These are phyloP conservation scores for Trissolcus japonicus DNA, from an alignment of 2,888 invertebrate species.

Conservation along the genomic window DNA sequence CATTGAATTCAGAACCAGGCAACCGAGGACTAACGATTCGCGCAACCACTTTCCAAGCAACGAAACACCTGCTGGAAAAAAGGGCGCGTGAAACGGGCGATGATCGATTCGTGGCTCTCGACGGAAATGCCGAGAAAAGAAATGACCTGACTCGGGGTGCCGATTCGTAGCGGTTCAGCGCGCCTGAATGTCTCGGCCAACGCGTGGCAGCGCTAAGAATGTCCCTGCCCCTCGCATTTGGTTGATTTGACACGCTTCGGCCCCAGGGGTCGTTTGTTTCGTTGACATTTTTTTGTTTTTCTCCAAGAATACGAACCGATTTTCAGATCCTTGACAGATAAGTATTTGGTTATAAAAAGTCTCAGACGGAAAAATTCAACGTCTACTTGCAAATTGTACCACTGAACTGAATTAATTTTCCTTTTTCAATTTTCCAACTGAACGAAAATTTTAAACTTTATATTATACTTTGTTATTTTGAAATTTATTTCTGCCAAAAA, in stretches of 20 bases:
- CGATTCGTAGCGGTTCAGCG: conserved; percentile 69
- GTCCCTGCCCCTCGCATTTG: conserved; percentile 47
- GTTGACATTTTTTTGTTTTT: conserved; percentile 45
- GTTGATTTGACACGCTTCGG: conserved; percentile 45
- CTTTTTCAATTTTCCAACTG: too few species aligned
- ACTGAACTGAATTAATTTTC: neutral
- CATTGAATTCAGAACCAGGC: conserved; percentile 5
- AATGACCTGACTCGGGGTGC: conserved; percentile 63
- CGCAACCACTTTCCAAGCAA: conserved; percentile 13
- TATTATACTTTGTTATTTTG: too few species aligned
- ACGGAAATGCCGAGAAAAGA: conserved; percentile 43
- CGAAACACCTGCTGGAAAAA: conserved; percentile 41
- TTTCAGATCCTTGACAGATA: conserved; percentile 33
- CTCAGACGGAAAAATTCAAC: too few species aligned
- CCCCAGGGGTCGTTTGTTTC: conserved; percentile 39
- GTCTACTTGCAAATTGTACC: conserved; percentile 34
- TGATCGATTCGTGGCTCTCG: conserved; percentile 47
- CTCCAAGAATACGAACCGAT: conserved; percentile 8
- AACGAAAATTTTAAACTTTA: too few species aligned
- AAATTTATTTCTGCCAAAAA: too few species aligned
- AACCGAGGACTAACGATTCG: conserved; percentile 4
- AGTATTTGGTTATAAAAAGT: conserved; percentile 4
- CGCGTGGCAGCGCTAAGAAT: conserved; percentile 56
- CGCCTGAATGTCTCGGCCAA: conserved; percentile 66
- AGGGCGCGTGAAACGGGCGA: conserved; percentile 35